A percentile compares a stretch with the other conserved stretches of the same genome.
phyloP scores from a whole-genome alignment of 2,797 vertebrate species.

The Pampus argenteus region DNA sequence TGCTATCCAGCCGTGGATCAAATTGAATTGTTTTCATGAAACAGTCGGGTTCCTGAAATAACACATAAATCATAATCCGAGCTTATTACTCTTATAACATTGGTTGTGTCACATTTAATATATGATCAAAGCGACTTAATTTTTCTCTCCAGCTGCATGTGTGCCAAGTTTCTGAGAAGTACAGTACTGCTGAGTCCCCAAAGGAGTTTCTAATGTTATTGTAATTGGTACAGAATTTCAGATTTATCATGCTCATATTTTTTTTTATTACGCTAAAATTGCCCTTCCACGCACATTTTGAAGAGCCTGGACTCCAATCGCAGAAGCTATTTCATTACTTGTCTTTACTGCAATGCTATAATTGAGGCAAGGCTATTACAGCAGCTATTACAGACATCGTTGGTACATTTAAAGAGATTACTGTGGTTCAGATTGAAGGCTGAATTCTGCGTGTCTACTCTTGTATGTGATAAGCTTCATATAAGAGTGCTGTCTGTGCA shows the following conservation, averaged over 20 bases:
- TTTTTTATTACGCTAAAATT: constrained; percentile 63
- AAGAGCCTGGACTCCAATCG: constrained; percentile 47
- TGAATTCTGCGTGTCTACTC: background rate
- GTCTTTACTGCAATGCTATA: constrained; percentile 47
- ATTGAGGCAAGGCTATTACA: constrained; percentile 33
- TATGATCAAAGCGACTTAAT: constrained; percentile 39
- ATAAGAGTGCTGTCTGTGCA: background rate
- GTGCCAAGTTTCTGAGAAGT: constrained; percentile 43
- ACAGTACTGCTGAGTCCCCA: constrained; percentile 33
- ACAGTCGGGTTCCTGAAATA: constrained; percentile 24
- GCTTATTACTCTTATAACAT: constrained; percentile 42
- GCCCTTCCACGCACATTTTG: constrained; percentile 62
- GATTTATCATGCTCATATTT: constrained; percentile 72
- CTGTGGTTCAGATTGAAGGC: constrained; percentile 18
- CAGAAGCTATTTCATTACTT: constrained; percentile 57
- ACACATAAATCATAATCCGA: constrained; percentile 50
- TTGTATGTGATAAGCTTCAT: background rate
- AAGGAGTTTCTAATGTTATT: constrained; percentile 58
- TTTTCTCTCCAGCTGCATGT: constrained; percentile 21
- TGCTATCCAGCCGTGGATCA: constrained; percentile 18
- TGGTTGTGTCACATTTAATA: constrained; percentile 37
- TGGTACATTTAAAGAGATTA: constrained; percentile 30
- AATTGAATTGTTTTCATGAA: constrained; percentile 46
- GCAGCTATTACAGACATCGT: constrained; percentile 28
- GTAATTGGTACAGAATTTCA: constrained; percentile 72